Evolutionary conservation across 1,140 invertebrate genomes (phyloP).

Genomic region (Platyura marginata): DNA sequence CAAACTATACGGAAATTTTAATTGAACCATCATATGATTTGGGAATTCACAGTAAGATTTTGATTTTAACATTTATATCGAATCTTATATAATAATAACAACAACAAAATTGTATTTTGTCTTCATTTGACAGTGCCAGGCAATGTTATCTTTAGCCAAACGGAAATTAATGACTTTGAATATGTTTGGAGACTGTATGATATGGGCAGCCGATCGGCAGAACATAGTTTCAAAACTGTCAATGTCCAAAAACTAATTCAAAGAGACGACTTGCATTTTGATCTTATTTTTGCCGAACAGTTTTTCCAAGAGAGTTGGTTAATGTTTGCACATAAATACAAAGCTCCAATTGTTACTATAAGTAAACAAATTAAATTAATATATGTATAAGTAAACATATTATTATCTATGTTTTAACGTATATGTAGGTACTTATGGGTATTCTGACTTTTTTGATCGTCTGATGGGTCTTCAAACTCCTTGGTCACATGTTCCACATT

Average conservation of each 20-base stretch:
- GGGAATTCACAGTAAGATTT: constrained; percentile 23
- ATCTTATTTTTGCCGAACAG: constrained; percentile 26
- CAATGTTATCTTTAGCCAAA: not conserved
- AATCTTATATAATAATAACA: not conserved
- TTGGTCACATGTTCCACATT: constrained; percentile 26
- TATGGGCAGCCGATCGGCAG: constrained; percentile 18
- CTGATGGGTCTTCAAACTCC: constrained; percentile 29
- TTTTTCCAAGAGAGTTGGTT: constrained; percentile 27
- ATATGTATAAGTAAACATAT: not conserved
- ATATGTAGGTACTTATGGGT: constrained; percentile 25
- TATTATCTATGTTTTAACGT: not conserved
- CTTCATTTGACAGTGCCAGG: not conserved
- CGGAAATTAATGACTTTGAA: not conserved
- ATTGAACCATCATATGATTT: constrained; percentile 29
- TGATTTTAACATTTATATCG: not conserved
- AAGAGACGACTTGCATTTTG: constrained; percentile 13
- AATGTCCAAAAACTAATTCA: constrained; percentile 26
- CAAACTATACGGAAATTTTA: constrained; percentile 30
- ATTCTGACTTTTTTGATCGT: constrained; percentile 32
- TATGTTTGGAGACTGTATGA: not conserved
- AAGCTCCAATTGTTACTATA: constrained; percentile 24
- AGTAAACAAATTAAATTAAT: constrained; percentile 6
- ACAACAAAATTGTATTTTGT: not conserved
- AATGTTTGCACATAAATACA: constrained; percentile 24
- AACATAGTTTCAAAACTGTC: constrained; percentile 26